Evolutionary conservation across 2,888 invertebrate genomes (phyloP), one percentile per base, ranked within the genome.

Genomic region (Zygaena filipendulae): DNA sequence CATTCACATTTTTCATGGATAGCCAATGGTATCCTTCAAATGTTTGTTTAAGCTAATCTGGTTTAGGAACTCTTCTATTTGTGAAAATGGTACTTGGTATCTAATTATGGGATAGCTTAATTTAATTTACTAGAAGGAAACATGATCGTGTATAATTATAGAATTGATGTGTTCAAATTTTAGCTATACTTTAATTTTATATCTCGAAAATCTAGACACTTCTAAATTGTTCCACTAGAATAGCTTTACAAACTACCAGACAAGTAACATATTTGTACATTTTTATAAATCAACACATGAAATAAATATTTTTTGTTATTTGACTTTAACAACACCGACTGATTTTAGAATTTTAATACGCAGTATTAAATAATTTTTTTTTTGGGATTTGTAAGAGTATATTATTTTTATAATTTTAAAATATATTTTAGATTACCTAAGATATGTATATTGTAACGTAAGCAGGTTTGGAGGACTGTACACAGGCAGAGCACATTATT

Each of bases 321-420:
- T 54, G 47, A 56, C 55, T 59, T 45, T 59, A 59, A 58, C 54
- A 60, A 61, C 54, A 54, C 59, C 63, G 75, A 75, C 75, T 79
- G 77, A 79, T 71, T 16, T 72, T 68, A 75, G 71, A 66, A 52
- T 60, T 57, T 54, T 60, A 61, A 61, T 60, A 59, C 71, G 70
- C 77, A 79, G 77, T 77, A 77, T 79, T 79, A 57, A 43, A 44
- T 61, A 60, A 60, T 72, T 69, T 60, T 59, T 58, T 60, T 54
- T 66, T 74, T 59, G 46, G 47, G 53, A 52, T 42, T 59, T 66
- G 47, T 59, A 59, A 64, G 59, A 68, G 57, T 68, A 66, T 64
- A 59, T 70, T 71, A 69, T 71, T 70, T 69, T 69, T 68, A 64
- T 70, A 62, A 60, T 61, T 64, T 63, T 60, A 60, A 49, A 44